phyloP scores from a whole-genome alignment of 2,797 vertebrate genomes.

The Clarias platycephalus region DNA sequence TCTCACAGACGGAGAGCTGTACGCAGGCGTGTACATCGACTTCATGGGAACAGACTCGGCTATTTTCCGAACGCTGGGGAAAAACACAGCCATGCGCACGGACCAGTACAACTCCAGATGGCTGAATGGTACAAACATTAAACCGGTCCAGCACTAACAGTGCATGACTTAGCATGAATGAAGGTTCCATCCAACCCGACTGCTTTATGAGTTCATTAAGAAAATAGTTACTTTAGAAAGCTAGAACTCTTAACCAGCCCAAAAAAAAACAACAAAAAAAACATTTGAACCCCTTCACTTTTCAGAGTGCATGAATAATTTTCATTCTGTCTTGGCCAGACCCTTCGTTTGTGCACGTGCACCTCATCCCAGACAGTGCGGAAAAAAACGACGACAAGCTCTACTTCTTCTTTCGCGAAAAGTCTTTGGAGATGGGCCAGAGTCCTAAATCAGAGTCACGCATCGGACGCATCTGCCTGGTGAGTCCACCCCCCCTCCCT shows the following conservation, averaged over 20 bases:
- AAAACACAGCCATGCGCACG: conserved; percentile 94
- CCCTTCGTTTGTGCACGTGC: conserved; percentile 88
- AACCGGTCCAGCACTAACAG: background rate
- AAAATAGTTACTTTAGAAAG: background rate
- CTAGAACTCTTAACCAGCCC: background rate
- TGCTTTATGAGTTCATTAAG: background rate
- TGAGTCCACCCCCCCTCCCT: conserved; percentile 62
- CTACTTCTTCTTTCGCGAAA: conserved; percentile 98
- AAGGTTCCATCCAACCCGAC: background rate
- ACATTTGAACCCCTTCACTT: background rate
- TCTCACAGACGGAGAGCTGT: conserved; percentile 90
- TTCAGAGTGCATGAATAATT: background rate
- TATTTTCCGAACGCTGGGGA: conserved; percentile 94
- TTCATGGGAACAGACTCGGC: conserved; percentile 99
- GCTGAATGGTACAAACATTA: conserved; percentile 83
- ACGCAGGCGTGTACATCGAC: conserved; percentile 95
- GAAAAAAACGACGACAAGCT: conserved; percentile 97
- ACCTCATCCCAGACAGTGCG: conserved; percentile 93
- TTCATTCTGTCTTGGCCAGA: conserved; percentile 72
- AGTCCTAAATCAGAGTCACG: conserved; percentile 90
- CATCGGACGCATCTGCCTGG: conserved; percentile 95
- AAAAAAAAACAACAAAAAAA: no score
- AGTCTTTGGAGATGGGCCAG: conserved; percentile 87
- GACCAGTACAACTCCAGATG: conserved; percentile 99
- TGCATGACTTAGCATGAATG: background rate